Evolutionary conservation across 2,888 invertebrate species (phyloP), one percentile per base, ranked within the genome.

Genomic region (Ormyrus pomaceus): DNA sequence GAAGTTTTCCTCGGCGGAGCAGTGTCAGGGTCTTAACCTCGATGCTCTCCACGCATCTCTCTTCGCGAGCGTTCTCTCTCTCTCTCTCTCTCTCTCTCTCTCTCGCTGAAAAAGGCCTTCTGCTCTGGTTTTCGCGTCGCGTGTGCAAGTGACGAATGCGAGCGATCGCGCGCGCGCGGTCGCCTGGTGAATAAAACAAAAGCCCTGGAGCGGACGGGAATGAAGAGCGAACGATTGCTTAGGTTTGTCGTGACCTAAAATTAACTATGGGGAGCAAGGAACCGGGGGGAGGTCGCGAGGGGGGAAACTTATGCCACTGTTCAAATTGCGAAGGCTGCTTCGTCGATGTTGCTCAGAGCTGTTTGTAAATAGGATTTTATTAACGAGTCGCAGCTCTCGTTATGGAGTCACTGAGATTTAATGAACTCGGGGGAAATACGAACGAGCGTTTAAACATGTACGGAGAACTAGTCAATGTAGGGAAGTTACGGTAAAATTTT

Each of bases 21-120:
- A 77, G 70, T 77, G 77, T 77, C 77, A 77, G 77, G 77, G 77
- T 64, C 65, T 71, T 45, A 77, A 51, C 77, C 77, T 77, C 77
- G 58, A 65, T 64, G 50, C 62, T 48, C 19, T 19, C 19, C n/a
- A 51, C 53, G 48, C 50, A 8, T 65, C 53, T 48, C 46, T 50
- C 8, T 34, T 10, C n/a, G 55, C 46, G 65, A 65, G 45, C 59
- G 51, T 13, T 34, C 51, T 51, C 77, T 19, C 19, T 2, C 19
- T 19, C 19, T 2, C 19, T 19, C 19, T 2, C 19, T 34, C 51
- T 51, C 77, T n/a, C n/a, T 19, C 19, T 19, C 19, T 19, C 19
- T 19, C 19, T 2, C 19, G 19, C 19, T 77, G 19, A 77, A 70
- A 69, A 77, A 65, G 77, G 56, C 45, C 48, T 51, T 48, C 10